Evolutionary conservation across 1,140 invertebrate species (phyloP).

Genomic region (Kradibia gibbosae): DNA sequence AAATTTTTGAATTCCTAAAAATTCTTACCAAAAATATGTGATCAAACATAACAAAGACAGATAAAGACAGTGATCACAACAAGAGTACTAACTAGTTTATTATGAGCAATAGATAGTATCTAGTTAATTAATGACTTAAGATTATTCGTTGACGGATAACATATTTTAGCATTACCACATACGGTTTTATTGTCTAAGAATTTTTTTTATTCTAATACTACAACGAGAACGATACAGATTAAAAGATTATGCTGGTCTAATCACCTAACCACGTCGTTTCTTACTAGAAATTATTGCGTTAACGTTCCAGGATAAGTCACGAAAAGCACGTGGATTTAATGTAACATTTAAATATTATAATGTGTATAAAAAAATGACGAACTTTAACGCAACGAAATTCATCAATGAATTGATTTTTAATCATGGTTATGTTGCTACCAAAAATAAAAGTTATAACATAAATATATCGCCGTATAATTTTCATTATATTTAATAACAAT

Average conservation of each 20-base stretch:
- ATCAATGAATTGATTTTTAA: not conserved
- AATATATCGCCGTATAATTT: too few relatives aligned
- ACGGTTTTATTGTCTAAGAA: not conserved
- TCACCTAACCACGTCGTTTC: constrained; percentile 11
- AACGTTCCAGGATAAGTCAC: not conserved
- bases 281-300: constrained; percentile 19
- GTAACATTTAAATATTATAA: too few relatives aligned
- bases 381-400: too few relatives aligned
- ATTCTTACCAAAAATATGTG: too few relatives aligned
- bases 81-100: not conserved
- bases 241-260: constrained; percentile 28
- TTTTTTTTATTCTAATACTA: constrained; percentile 8
- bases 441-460: too few relatives aligned
- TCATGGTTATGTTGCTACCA: not conserved
- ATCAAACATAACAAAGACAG: too few relatives aligned
- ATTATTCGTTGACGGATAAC: not conserved
- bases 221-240: not conserved
- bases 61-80: not conserved
- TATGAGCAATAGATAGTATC: constrained; percentile 24
- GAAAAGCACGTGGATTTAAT: not conserved
- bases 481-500: too few relatives aligned
- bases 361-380: too few relatives aligned
- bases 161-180: not conserved
- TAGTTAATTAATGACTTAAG: constrained; percentile 36
- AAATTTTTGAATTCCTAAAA: too few relatives aligned